Evolutionary conservation across 2,888 invertebrate species (phyloP).

Genomic region (Leptodirus hochenwartii): DNA sequence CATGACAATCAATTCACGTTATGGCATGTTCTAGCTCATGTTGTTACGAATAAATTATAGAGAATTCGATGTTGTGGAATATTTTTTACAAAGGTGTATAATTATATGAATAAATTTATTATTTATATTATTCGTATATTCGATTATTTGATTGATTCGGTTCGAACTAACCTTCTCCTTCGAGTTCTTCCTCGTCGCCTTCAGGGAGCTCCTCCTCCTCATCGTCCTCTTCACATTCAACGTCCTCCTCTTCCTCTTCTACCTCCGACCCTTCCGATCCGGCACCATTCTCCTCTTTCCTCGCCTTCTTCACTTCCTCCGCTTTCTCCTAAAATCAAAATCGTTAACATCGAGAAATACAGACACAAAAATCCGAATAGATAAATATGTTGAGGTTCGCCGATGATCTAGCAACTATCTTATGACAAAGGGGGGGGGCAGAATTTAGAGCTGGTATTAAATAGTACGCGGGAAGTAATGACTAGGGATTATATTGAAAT

Average conservation of each 20-base stretch:
- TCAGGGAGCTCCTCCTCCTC: slow-evolving; percentile 28
- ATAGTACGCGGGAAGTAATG: no score
- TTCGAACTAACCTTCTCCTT: slow-evolving; percentile 28
- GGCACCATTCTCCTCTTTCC: slow-evolving; percentile 62
- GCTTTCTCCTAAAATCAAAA: slow-evolving; percentile 39
- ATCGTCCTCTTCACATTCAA: slow-evolving; percentile 26
- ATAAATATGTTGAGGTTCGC: not conserved
- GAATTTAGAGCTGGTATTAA: no score
- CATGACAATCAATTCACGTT: slow-evolving; percentile 2
- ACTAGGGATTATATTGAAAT: no score
- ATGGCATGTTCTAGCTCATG: no score
- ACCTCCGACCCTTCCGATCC: slow-evolving; percentile 40
- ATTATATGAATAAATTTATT: not conserved
- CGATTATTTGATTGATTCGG: not conserved
- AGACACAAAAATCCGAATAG: not conserved
- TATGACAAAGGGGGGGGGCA: slow-evolving; percentile 1
- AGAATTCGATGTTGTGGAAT: no score
- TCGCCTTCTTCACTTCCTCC: slow-evolving; percentile 59
- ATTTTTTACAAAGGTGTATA: no score
- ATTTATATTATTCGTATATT: not conserved
- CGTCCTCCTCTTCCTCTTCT: slow-evolving; percentile 45
- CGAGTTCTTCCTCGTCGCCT: slow-evolving; percentile 28
- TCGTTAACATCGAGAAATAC: not conserved
- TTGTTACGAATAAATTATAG: no score
- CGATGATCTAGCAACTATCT: no score